Conservation (phyloP, 1,140 invertebrate species). For the Glomeris maerens region DNA sequence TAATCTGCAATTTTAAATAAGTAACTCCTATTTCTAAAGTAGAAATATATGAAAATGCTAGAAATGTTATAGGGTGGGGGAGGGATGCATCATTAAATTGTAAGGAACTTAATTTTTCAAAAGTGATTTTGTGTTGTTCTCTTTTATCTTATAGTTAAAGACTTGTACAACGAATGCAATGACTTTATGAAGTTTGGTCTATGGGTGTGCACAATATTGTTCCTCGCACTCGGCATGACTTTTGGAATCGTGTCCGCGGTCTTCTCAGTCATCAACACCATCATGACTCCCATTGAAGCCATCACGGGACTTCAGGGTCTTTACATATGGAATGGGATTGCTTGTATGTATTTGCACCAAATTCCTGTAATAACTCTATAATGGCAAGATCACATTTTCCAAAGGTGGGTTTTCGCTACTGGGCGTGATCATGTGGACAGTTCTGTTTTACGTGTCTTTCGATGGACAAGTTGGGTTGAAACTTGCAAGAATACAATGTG, state of each 20-base stretch:
- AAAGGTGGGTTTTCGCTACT: no score
- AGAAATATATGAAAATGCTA: no score
- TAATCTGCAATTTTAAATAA: no score
- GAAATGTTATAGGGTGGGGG: no score
- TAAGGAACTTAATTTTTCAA: neutral
- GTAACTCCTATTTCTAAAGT: no score
- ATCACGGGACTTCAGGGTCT: constrained; percentile 59
- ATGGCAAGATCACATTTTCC: no score
- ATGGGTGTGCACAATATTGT: constrained; percentile 53
- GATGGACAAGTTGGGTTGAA: no score
- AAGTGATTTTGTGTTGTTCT: constrained; percentile 11
- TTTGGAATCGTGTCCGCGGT: constrained; percentile 51
- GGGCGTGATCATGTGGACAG: constrained; percentile 54
- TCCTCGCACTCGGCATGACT: constrained; percentile 46
- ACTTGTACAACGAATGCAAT: constrained; percentile 44
- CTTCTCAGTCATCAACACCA: constrained; percentile 62
- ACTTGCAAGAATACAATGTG: constrained; percentile 61
- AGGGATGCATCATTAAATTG: neutral
- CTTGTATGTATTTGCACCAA: constrained; percentile 39
- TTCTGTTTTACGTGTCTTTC: constrained; percentile 55
- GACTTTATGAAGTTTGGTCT: constrained; percentile 51
- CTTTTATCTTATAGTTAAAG: constrained; percentile 39
- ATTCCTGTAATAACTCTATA: no score
- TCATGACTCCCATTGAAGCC: constrained; percentile 52
- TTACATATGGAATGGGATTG: constrained; percentile 58